These are phyloP conservation scores for Matsumurasca onukii DNA, from an alignment of 1,140 invertebrate species.

Conservation along the genomic window DNA sequence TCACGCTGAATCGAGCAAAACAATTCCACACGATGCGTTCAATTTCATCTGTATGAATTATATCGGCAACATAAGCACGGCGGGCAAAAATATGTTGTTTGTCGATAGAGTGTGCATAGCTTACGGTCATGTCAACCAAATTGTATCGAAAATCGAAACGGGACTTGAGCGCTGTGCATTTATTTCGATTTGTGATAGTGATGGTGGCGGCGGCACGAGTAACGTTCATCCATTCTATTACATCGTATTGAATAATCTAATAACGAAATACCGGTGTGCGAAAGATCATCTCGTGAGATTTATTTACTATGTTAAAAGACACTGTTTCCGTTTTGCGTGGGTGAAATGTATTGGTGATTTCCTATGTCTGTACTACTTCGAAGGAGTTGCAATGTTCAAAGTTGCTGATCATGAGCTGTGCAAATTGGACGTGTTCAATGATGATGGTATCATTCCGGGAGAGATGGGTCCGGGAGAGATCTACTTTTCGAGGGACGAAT, in stretches of 20 bases:
- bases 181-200: too few species aligned
- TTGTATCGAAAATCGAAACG: neutral
- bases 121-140: neutral
- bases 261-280: neutral
- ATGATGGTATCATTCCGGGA: neutral
- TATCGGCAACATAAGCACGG: neutral
- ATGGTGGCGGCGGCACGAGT: too few species aligned
- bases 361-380: neutral
- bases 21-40: neutral
- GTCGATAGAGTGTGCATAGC: neutral
- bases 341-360: neutral
- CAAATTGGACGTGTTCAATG: neutral
- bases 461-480: too few species aligned
- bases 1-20: neutral
- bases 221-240: too few species aligned
- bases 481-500: neutral
- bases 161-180: neutral
- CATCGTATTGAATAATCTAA: neutral
- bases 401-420: neutral
- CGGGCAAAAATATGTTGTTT: conserved; percentile 5
- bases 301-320: neutral
- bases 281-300: neutral
- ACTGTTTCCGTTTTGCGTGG: neutral
- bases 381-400: neutral
- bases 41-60: conserved; percentile 2